Conservation (phyloP, 2,888 invertebrate species). For the Agrochola litura region DNA sequence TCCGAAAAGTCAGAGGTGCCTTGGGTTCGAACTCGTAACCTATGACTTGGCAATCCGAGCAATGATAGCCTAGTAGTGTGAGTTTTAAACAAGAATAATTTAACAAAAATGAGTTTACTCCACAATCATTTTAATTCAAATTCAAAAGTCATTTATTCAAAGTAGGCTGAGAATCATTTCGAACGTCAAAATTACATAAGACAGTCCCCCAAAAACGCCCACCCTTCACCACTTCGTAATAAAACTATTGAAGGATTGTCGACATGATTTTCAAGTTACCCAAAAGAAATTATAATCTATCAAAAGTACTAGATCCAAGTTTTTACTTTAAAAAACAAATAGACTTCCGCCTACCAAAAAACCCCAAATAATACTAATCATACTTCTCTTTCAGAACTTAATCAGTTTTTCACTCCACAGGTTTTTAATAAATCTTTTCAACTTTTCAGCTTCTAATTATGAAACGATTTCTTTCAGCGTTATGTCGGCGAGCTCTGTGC, state of each 20-base stretch:
- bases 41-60: too few species aligned
- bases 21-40: too few species aligned
- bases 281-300: neutral
- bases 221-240: too few species aligned
- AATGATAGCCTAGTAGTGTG: too few species aligned
- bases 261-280: neutral
- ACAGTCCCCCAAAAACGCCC: too few species aligned
- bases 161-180: too few species aligned
- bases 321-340: neutral
- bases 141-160: too few species aligned
- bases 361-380: constrained; percentile 45
- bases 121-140: neutral
- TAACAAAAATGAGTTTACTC: neutral
- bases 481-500: constrained; percentile 53
- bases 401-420: constrained; percentile 81
- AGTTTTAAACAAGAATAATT: neutral
- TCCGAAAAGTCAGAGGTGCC: too few species aligned
- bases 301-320: neutral
- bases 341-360: constrained; percentile 59
- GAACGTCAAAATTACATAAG: too few species aligned
- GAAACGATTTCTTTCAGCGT: constrained; percentile 74
- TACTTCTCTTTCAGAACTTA: constrained; percentile 69
- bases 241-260: neutral
- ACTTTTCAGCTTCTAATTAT: constrained; percentile 83
- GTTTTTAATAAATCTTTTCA: constrained; percentile 69